Conservation (phyloP, 2,113 vertebrate genomes). For the Hippocampus comes region DNA sequence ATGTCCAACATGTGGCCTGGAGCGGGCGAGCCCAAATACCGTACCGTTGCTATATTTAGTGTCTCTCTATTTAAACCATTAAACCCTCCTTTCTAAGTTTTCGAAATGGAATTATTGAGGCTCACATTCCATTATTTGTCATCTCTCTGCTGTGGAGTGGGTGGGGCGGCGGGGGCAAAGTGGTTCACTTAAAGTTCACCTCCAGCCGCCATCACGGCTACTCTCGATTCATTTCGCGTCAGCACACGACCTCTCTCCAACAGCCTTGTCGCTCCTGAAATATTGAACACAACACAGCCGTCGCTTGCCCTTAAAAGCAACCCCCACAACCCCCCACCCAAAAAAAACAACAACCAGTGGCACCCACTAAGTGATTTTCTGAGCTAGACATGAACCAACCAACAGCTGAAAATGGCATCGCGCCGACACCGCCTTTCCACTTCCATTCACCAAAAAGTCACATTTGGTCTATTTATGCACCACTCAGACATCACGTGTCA, state of each 20-base stretch:
- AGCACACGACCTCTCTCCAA: conserved; percentile 30
- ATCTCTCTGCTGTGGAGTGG: neutral
- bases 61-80: neutral
- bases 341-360: neutral
- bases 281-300: conserved; percentile 54
- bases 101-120: neutral
- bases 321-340: neutral
- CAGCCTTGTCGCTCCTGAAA: conserved; percentile 42
- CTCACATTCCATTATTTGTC: conserved; percentile 2
- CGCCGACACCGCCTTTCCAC: neutral
- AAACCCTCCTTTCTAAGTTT: neutral
- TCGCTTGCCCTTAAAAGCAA: conserved; percentile 48
- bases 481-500: neutral
- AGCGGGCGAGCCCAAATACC: too few relatives aligned
- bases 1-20: neutral
- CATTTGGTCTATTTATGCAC: neutral
- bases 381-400: conserved; percentile 12
- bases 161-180: neutral
- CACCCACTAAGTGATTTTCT: conserved; percentile 6
- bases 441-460: neutral
- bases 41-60: neutral
- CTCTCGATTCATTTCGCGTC: conserved; percentile 17
- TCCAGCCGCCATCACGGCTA: conserved; percentile 18
- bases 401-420: conserved; percentile 18
- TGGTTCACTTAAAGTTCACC: conserved; percentile 55